Conservation (phyloP, 2,797 vertebrate species). For the Pangasius mekongensis region DNA sequence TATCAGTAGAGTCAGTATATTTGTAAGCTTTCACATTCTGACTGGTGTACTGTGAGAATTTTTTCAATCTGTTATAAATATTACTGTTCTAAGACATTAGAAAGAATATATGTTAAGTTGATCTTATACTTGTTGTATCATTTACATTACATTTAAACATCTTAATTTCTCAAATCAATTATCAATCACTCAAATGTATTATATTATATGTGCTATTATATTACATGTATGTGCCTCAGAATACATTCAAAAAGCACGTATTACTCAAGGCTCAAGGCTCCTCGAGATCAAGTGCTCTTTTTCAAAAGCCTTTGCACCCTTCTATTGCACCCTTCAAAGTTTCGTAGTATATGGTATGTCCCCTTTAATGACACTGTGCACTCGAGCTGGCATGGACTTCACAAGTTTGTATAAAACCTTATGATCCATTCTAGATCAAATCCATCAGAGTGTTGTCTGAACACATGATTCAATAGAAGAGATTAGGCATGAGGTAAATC, state of each 20-base stretch:
- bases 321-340: too few species aligned
- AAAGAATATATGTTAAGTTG: constrained; percentile 7
- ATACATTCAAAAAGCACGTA: neutral
- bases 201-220: neutral
- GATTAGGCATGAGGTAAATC: too few species aligned
- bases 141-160: neutral
- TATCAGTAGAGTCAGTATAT: constrained; percentile 1
- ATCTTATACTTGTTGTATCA: neutral
- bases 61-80: neutral
- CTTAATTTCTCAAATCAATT: neutral
- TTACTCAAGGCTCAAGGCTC: neutral
- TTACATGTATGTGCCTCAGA: neutral
- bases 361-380: neutral
- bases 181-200: too few species aligned
- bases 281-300: neutral
- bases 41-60: neutral
- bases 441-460: neutral
- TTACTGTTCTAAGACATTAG: neutral
- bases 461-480: too few species aligned
- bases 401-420: neutral
- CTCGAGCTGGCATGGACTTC: neutral
- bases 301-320: neutral
- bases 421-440: neutral
- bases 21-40: constrained; percentile 4
- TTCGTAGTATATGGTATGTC: neutral